phyloP scores from a whole-genome alignment of 2,888 invertebrate genomes.

The Patella ulyssiponensis region DNA sequence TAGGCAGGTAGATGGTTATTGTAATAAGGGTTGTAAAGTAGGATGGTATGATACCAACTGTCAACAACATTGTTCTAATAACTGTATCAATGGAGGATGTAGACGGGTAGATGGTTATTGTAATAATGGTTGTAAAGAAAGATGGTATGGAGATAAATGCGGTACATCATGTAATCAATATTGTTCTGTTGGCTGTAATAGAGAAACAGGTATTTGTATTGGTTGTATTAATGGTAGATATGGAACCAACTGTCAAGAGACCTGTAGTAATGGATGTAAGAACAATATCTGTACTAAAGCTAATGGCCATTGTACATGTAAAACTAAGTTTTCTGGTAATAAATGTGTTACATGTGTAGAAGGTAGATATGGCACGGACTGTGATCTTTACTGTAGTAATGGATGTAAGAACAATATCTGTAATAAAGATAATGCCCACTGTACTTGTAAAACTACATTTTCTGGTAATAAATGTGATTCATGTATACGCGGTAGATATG shows the following conservation, averaged over 20 bases:
- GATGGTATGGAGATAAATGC: not conserved
- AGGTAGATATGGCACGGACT: too few relatives aligned
- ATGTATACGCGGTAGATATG: too few relatives aligned
- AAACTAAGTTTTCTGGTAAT: too few relatives aligned
- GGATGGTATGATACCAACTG: not conserved
- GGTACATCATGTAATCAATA: not conserved
- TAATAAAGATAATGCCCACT: too few relatives aligned
- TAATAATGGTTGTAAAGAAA: not conserved
- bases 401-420: too few relatives aligned
- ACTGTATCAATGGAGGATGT: not conserved
- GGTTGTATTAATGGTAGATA: not conserved
- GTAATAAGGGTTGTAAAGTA: not conserved
- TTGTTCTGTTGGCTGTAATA: not conserved
- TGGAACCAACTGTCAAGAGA: not conserved
- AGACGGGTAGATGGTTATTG: not conserved
- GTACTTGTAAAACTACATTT: too few relatives aligned
- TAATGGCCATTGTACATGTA: too few relatives aligned
- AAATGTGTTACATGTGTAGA: too few relatives aligned
- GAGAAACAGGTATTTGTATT: not conserved
- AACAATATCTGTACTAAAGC: too few relatives aligned
- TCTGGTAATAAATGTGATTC: too few relatives aligned
- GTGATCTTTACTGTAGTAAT: too few relatives aligned
- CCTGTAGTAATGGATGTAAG: too few relatives aligned
- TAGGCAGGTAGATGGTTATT: not conserved
- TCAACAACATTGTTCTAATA: not conserved